Evolutionary conservation across 2,113 vertebrate species (phyloP).

Genomic region (Sardina pilchardus): DNA sequence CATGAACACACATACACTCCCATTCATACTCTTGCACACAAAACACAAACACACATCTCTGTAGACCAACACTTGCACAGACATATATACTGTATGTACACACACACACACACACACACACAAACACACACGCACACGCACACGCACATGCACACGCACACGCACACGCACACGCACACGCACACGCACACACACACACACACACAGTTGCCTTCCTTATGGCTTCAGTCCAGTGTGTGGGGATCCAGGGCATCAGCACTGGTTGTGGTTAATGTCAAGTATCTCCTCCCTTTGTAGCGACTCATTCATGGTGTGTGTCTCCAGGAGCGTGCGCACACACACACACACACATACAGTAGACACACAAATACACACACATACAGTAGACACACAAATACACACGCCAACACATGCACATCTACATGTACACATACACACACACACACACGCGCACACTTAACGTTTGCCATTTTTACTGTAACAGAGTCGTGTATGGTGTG

Average conservation of each 20-base stretch:
- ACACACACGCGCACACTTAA: neutral
- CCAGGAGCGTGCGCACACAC: neutral
- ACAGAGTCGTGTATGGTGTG: neutral
- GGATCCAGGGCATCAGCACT: neutral
- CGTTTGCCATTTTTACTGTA: neutral
- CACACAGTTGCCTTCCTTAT: too few species aligned
- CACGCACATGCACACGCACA: neutral
- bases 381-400: neutral
- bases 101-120: neutral
- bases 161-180: conserved; percentile 10
- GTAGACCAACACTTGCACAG: neutral
- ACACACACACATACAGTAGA: neutral
- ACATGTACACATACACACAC: neutral
- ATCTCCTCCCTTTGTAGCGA: neutral
- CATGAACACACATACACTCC: neutral
- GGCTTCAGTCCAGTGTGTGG: neutral
- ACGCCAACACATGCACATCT: neutral
- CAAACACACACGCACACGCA: neutral
- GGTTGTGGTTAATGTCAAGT: neutral
- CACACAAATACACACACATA: neutral
- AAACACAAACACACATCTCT: neutral
- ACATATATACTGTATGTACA: neutral
- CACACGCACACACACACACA: neutral
- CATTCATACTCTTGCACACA: neutral
- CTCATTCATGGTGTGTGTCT: neutral